Conservation (phyloP, 2,888 invertebrate genomes). For the Cepaea hortensis region DNA sequence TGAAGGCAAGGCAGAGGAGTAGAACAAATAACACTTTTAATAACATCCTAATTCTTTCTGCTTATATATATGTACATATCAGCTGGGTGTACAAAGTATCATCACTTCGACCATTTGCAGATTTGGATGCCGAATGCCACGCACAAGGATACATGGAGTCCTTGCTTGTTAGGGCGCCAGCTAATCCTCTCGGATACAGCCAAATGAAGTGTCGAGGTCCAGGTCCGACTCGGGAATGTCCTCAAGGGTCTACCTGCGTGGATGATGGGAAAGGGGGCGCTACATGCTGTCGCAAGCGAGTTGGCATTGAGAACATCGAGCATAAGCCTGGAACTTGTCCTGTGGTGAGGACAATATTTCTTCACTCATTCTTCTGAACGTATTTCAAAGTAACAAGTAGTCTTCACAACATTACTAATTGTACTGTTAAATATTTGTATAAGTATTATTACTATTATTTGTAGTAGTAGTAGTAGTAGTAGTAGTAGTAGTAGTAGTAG, state of each 20-base stretch:
- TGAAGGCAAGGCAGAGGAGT: too few species aligned
- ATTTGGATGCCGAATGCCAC: constrained; percentile 11
- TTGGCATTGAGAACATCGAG: constrained; percentile 3
- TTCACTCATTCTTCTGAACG: too few species aligned
- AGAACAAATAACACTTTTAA: too few species aligned
- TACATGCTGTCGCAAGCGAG: constrained; percentile 20
- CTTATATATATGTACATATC: too few species aligned
- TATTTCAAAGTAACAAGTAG: too few species aligned
- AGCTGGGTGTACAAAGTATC: too few species aligned
- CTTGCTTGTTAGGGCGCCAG: neutral
- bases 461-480: too few species aligned
- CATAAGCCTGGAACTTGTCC: neutral
- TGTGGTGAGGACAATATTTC: neutral
- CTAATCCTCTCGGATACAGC: neutral
- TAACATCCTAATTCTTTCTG: too few species aligned
- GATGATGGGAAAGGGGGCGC: constrained; percentile 18
- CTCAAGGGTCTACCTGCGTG: constrained; percentile 15
- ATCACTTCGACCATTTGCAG: neutral
- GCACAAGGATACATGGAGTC: constrained; percentile 1
- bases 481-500: too few species aligned
- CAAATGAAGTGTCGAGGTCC: constrained; percentile 23
- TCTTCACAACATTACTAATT: too few species aligned
- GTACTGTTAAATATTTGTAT: too few species aligned
- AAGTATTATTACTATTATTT: too few species aligned
- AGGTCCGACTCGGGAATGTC: neutral